Percentiles rank a stretch among this genome's conserved stretches.
These are phyloP conservation scores for Urocynchramus pylzowi DNA, from an alignment of 2,113 vertebrate genomes.

Conservation along the genomic window DNA sequence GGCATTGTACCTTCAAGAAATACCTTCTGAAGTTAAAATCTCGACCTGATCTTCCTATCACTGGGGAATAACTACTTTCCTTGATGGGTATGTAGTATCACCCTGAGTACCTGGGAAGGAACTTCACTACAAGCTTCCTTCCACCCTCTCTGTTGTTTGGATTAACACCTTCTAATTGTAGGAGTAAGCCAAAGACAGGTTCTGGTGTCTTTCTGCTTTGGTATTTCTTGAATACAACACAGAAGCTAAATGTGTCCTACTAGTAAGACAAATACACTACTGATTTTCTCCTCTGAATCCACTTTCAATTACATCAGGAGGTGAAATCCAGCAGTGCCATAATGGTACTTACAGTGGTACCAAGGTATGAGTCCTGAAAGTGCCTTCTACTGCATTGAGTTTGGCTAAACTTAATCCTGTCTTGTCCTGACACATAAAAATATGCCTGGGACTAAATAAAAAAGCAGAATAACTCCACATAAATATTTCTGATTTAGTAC, in stretches of 20 bases:
- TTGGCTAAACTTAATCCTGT: background rate
- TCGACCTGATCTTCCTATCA: background rate
- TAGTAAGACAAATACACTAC: background rate
- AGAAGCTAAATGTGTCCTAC: background rate
- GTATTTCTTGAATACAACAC: background rate
- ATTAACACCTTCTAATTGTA: fast-evolving
- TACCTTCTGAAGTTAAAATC: background rate
- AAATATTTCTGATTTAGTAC: background rate
- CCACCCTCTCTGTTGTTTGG: background rate
- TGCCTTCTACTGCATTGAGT: background rate
- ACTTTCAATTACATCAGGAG: background rate
- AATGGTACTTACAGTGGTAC: background rate
- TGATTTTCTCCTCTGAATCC: background rate
- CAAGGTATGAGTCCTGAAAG: background rate
- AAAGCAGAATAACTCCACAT: background rate
- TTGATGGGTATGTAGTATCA: background rate
- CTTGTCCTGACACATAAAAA: background rate
- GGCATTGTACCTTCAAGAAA: background rate
- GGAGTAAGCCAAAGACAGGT: background rate
- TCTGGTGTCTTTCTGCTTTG: background rate
- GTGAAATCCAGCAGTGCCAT: background rate
- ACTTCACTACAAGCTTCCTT: background rate
- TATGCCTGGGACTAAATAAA: background rate
- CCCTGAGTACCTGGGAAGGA: background rate
- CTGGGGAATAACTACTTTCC: background rate